phyloP scores from a whole-genome alignment of 2,888 invertebrate species.

The Ormyrus nitidulus region DNA sequence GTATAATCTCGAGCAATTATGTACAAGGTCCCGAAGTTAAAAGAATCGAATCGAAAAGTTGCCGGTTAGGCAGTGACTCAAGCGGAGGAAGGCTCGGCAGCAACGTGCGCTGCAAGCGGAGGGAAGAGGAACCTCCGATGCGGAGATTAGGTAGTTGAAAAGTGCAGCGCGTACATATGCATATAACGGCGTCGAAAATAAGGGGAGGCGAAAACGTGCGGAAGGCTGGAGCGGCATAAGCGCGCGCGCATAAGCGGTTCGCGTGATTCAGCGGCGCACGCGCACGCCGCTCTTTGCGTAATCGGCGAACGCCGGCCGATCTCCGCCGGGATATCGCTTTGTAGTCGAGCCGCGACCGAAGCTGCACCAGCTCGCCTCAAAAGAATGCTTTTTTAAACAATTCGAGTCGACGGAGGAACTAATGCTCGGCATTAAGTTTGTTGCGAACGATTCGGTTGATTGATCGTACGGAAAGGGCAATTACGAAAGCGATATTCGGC shows the following conservation, averaged over 20 bases:
- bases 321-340: slow-evolving; percentile 69
- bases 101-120: neutral
- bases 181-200: slow-evolving; percentile 48
- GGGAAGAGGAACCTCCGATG: slow-evolving; percentile 4
- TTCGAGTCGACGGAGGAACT: too few species aligned
- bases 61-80: neutral
- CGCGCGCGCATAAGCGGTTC: neutral
- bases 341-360: slow-evolving; percentile 69
- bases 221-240: neutral
- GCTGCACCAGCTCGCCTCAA: slow-evolving; percentile 38
- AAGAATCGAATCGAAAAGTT: too few species aligned
- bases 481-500: too few species aligned
- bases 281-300: slow-evolving; percentile 64
- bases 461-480: too few species aligned
- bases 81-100: neutral
- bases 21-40: too few species aligned
- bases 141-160: slow-evolving; percentile 42
- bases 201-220: slow-evolving; percentile 1
- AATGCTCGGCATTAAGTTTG: too few species aligned
- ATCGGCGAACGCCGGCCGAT: slow-evolving; percentile 68
- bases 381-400: too few species aligned
- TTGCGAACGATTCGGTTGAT: too few species aligned
- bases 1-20: too few species aligned
- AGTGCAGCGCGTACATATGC: slow-evolving; percentile 39
- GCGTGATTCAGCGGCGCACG: slow-evolving; percentile 62